These are phyloP conservation scores for Atopsyche davidsoni DNA, from an alignment of 1,140 invertebrate genomes.

Conservation along the genomic window DNA sequence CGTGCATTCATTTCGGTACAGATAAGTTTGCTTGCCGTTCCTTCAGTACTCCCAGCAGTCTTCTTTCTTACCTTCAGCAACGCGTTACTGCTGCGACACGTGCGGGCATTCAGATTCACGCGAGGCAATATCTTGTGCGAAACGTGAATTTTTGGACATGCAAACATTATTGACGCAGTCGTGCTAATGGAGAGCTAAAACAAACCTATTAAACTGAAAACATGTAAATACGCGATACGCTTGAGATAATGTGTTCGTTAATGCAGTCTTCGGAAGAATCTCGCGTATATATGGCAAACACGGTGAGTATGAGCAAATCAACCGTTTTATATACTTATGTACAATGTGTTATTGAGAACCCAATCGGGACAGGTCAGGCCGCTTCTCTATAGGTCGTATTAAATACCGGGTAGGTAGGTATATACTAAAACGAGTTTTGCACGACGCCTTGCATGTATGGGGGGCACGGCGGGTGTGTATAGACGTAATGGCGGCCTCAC, in stretches of 20 bases:
- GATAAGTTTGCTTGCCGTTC: constrained; percentile 17
- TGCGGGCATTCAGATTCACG: too few species aligned
- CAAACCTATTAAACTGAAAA: too few species aligned
- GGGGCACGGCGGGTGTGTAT: not conserved
- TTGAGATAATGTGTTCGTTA: too few species aligned
- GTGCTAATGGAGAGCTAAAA: too few species aligned
- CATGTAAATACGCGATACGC: too few species aligned
- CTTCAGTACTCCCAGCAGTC: constrained; percentile 14
- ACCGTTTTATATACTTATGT: constrained; percentile 7
- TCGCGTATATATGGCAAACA: too few species aligned
- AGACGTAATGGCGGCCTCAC: not conserved
- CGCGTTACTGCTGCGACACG: too few species aligned
- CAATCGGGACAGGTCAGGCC: constrained; percentile 5
- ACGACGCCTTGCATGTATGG: too few species aligned
- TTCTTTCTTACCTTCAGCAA: constrained; percentile 10
- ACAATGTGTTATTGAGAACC: constrained; percentile 7
- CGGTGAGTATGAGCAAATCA: constrained; percentile 16
- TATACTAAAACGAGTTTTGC: constrained; percentile 8
- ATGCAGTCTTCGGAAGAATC: too few species aligned
- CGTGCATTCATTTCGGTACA: constrained; percentile 23
- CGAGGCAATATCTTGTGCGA: too few species aligned
- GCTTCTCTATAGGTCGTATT: constrained; percentile 15
- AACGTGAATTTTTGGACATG: too few species aligned
- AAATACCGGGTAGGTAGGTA: constrained; percentile 6
- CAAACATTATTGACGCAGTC: too few species aligned